These are phyloP conservation scores for Corythaeola cristata DNA, from an alignment of 2,113 vertebrate genomes.

Conservation along the genomic window DNA sequence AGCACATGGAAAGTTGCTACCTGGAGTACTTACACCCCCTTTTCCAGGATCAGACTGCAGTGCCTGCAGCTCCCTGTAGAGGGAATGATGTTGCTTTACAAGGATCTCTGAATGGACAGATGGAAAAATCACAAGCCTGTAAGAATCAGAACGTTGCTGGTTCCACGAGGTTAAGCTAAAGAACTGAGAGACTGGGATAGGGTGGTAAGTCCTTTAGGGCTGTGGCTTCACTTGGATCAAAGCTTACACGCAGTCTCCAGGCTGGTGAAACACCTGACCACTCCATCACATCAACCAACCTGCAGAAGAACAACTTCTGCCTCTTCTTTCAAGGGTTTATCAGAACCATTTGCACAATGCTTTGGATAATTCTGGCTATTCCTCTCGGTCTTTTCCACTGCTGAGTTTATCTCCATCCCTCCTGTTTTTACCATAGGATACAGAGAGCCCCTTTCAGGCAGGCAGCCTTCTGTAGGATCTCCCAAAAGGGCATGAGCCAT, in stretches of 20 bases:
- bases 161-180: not conserved
- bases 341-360: not conserved
- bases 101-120: not conserved
- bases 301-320: not conserved
- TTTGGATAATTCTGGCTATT: not conserved
- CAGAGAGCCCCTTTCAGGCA: not conserved
- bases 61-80: not conserved
- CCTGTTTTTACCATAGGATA: not conserved
- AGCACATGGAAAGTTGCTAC: not conserved
- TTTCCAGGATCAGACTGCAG: not conserved
- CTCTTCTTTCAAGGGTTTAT: not conserved
- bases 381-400: not conserved
- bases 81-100: too few relatives aligned
- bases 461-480: not conserved
- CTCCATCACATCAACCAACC: not conserved
- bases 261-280: not conserved
- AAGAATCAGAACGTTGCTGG: not conserved
- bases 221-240: not conserved
- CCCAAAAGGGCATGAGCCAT: not conserved
- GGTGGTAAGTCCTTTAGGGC: not conserved
- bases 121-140: not conserved
- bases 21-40: not conserved
- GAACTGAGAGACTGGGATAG: accelerated
- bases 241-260: not conserved
- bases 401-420: not conserved